phyloP scores from a whole-genome alignment of 2,113 vertebrate species.

The Alligator sinensis region DNA sequence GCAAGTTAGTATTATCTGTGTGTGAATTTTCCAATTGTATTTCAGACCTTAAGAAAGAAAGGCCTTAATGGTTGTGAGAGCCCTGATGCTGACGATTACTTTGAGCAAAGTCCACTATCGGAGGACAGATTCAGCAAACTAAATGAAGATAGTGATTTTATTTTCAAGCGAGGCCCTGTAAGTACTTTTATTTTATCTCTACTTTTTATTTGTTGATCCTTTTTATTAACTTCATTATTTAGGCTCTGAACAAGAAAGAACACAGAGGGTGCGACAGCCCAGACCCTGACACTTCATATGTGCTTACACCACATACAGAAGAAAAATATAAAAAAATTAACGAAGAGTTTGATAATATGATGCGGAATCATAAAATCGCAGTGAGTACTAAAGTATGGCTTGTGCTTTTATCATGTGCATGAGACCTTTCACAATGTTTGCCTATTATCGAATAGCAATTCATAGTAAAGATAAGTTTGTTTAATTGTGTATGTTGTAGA shows the following conservation, averaged over 20 bases:
- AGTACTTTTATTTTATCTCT: constrained; percentile 92
- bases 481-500: neutral
- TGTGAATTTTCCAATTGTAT: constrained; percentile 99
- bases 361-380: constrained; percentile 99
- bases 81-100: constrained; percentile 98
- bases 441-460: constrained; percentile 33
- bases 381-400: constrained; percentile 87
- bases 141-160: constrained; percentile 99
- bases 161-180: constrained; percentile 99
- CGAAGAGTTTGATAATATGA: constrained; percentile 99
- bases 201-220: constrained; percentile 98
- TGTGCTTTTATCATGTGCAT: constrained; percentile 82
- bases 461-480: neutral
- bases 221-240: constrained; percentile 98
- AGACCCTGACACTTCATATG: constrained; percentile 98
- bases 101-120: constrained; percentile 98
- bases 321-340: constrained; percentile 99
- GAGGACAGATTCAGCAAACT: constrained; percentile 99
- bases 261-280: constrained; percentile 99
- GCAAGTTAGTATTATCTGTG: constrained; percentile 84
- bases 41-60: constrained; percentile 99
- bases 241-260: constrained; percentile 99
- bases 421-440: constrained; percentile 71
- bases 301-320: constrained; percentile 99
- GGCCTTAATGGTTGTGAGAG: constrained; percentile 99